Base-by-base conservation (phyloP, 1,140 invertebrate genomes). In the Aphaenogaster floridana region DNA sequence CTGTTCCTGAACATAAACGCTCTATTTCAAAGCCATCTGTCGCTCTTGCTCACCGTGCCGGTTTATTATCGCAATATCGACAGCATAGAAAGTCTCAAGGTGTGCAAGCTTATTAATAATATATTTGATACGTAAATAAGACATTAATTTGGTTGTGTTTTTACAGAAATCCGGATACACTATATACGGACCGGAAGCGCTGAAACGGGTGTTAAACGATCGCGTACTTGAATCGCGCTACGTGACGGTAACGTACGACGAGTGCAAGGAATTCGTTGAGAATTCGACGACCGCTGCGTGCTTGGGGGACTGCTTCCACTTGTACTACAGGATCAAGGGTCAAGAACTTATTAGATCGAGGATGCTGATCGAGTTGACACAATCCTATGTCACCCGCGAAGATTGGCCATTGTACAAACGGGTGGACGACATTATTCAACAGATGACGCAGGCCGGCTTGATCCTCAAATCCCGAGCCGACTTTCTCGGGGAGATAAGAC, bases 321-420 rank as follows among this genome's bases (percentile, higher is more conserved):
- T 83, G 3, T 57, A 71, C 7, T 11, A 42, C 6, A 63, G 81
- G 0, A 72, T 83, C 13, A n/a, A 21, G 11, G 59, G 54, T 5
- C 11, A 74, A 11, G 8, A 15, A 0, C 42, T 88, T 1, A 13
- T 61, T 13, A 61, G 11, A 11, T 88, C 90, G 3, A 66, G 0
- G 5, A 36, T 0, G 6, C 5, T 91, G 69, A 42, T n/a, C 61
- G 52, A 48, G 21, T 13, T 66, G 17, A 28, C 34, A 3, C 54
- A 71, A 0, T 52, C 79, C 0, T 91, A 86, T 36, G 71, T 83
- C 11, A 84, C 90, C 0, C 66, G 86, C 4, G 64, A 86, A 7
- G 63, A 92, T 13, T 92, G 91, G 90, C 86, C 91, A 11, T 39
- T 91, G 63, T 68, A 86, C 0, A 11, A 8, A 9, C 39, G 64